Percentiles rank a stretch among this genome's conserved stretches.
Evolutionary conservation across 2,888 invertebrate species (phyloP).

Genomic region (Sympetrum striolatum): DNA sequence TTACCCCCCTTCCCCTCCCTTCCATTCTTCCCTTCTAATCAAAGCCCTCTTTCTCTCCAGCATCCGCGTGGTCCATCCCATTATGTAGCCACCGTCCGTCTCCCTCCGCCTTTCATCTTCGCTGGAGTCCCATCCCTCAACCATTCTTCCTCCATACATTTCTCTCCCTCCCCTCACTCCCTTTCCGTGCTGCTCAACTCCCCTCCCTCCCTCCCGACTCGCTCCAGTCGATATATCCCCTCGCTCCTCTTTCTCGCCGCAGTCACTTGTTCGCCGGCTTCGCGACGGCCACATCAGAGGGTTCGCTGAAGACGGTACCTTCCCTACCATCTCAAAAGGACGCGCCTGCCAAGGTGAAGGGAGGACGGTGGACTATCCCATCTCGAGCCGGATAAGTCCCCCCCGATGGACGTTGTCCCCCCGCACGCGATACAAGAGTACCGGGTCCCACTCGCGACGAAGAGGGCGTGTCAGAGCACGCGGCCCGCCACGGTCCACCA

Average conservation of each 20-base stretch:
- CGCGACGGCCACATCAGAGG: constrained; percentile 23
- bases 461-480: neutral
- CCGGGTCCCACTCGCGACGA: neutral
- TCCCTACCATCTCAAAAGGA: neutral
- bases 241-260: constrained; percentile 9
- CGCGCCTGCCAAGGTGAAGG: too few relatives aligned
- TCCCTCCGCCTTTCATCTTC: neutral
- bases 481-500: neutral
- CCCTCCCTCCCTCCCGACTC: neutral
- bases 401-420: neutral
- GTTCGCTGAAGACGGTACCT: neutral
- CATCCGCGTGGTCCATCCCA: neutral
- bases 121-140: neutral
- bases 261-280: constrained; percentile 31
- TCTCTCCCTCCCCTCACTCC: neutral
- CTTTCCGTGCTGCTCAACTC: neutral
- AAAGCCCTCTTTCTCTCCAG: neutral
- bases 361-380: neutral
- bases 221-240: constrained; percentile 32
- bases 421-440: too few relatives aligned
- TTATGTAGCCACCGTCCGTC: neutral
- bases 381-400: neutral
- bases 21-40: neutral
- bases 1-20: neutral
- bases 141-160: neutral